Conservation (phyloP, 2,113 vertebrate species). For the Oophaga pumilio region DNA sequence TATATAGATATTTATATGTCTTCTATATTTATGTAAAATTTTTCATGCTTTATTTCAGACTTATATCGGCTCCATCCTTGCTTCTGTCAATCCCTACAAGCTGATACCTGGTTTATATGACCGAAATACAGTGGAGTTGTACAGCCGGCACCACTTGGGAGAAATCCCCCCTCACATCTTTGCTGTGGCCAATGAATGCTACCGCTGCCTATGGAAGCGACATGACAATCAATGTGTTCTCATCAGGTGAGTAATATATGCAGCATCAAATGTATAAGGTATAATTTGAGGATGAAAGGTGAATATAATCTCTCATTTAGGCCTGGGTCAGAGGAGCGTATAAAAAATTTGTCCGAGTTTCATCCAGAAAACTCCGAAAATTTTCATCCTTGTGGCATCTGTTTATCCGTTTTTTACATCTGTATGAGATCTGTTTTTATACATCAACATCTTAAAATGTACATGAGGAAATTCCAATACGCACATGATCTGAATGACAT, state of each 20-base stretch:
- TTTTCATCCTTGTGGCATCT: too few species aligned
- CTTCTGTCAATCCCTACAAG: constrained; percentile 95
- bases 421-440: too few species aligned
- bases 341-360: too few species aligned
- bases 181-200: constrained; percentile 93
- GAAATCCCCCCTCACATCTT: constrained; percentile 92
- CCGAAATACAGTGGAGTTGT: constrained; percentile 72
- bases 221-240: constrained; percentile 95
- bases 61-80: constrained; percentile 94
- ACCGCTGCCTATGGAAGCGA: constrained; percentile 93
- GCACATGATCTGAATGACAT: too few species aligned
- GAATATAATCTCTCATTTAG: background rate
- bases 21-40: too few species aligned
- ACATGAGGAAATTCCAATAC: too few species aligned
- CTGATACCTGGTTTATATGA: constrained; percentile 84
- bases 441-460: too few species aligned
- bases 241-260: constrained; percentile 81
- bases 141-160: constrained; percentile 86
- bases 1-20: too few species aligned
- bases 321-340: too few species aligned
- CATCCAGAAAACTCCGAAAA: too few species aligned
- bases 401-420: too few species aligned
- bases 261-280: background rate
- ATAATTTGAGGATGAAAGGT: background rate
- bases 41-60: constrained; percentile 75